phyloP scores from a whole-genome alignment of 1,140 invertebrate genomes.

The Aphis craccivora region DNA sequence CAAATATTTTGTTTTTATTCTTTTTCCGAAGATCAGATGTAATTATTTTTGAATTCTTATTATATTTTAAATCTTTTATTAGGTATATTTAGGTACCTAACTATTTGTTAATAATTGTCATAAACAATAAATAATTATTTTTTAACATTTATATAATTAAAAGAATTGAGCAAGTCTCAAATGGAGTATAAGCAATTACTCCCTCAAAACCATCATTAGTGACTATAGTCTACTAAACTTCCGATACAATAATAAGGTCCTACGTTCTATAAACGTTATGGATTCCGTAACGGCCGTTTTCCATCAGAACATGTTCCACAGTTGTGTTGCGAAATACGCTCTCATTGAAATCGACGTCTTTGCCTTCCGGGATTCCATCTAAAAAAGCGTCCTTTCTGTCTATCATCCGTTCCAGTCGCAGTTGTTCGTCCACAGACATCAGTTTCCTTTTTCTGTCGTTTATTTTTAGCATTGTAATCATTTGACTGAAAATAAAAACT shows the following conservation, averaged over 20 bases:
- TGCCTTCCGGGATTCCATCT: background rate
- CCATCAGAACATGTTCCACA: background rate
- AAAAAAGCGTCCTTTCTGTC: background rate
- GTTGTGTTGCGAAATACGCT: slow-evolving; percentile 11
- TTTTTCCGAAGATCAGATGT: background rate
- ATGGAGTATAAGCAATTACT: background rate
- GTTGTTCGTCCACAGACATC: background rate
- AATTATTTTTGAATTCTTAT: background rate
- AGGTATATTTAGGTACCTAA: background rate
- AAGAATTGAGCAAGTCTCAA: background rate
- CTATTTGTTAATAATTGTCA: background rate
- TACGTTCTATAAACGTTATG: slow-evolving; percentile 26
- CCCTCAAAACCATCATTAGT: background rate
- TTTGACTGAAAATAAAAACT: background rate
- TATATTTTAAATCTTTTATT: background rate
- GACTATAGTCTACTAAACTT: background rate
- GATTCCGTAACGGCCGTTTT: slow-evolving; percentile 24
- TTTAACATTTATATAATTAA: no score
- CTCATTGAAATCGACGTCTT: slow-evolving; percentile 24
- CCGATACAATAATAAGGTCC: background rate
- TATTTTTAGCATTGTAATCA: background rate
- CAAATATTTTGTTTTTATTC: background rate
- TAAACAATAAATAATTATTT: no score
- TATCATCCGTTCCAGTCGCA: background rate
- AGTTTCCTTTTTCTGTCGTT: background rate